Evolutionary conservation across 2,888 invertebrate genomes (phyloP).

Genomic region (Leptothorax acervorum): DNA sequence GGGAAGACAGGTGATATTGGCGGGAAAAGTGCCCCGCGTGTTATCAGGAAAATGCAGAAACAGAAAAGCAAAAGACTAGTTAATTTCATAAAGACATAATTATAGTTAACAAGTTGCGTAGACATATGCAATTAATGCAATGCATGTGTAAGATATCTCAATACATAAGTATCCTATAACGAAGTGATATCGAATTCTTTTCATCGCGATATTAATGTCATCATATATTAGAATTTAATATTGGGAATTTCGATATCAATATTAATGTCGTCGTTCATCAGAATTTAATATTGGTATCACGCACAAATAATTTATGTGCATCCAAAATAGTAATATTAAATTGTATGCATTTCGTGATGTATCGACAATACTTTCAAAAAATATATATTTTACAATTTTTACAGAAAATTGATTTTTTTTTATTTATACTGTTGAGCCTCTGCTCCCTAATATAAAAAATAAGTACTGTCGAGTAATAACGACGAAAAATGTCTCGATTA

Average conservation of each 20-base stretch:
- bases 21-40: background rate
- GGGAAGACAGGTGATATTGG: background rate
- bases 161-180: background rate
- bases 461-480: background rate
- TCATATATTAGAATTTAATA: conserved; percentile 10
- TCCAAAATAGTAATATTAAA: background rate
- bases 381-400: background rate
- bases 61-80: background rate
- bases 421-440: background rate
- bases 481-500: conserved; percentile 1
- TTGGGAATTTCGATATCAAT: conserved; percentile 18
- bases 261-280: conserved; percentile 26
- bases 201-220: background rate
- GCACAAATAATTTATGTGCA: conserved; percentile 16
- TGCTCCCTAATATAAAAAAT: background rate
- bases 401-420: background rate
- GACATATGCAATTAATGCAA: background rate
- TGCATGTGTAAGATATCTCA: background rate
- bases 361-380: background rate
- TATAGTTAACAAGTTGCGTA: background rate
- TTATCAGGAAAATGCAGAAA: background rate
- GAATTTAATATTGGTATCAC: conserved; percentile 10
- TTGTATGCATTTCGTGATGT: background rate
- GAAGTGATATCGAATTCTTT: background rate
- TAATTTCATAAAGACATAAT: background rate